Base-by-base conservation (phyloP, 2,888 invertebrate genomes). In the Galerucella nymphaeae region DNA sequence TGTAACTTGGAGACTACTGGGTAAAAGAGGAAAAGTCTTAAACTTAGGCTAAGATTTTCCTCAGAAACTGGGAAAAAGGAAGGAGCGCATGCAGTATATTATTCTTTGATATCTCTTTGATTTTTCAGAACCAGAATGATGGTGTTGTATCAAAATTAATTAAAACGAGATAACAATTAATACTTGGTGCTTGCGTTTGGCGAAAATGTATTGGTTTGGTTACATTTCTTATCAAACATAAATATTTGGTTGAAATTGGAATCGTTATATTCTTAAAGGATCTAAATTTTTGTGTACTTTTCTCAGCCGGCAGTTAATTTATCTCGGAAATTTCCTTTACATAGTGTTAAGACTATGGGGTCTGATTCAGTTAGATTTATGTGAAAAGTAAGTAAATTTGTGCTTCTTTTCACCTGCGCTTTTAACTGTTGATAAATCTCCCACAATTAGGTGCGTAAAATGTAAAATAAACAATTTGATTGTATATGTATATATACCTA, bases 281-380 rank as follows among this genome's bases (percentile, higher is more conserved):
- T 58, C 58, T 58, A 58, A 57, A 70, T 70, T 72, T 72, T 72
- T 66, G 63, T 67, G 63, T 72, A 59, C 57, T 64, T 57, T 66
- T 71, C 23, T 55, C n/a, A 62, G 59, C 61, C 53, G 66, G 59
- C 71, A 71, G 71, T 72, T 69, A 59, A 69, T 69, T 70, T 65
- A 59, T 70, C 59, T 59, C 45, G 58, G 45, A 64, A 57, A 63
- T 71, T 74, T 65, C 45, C 68, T 64, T 73, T 71, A 70, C 65
- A 71, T 66, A 61, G 62, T 70, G 73, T 66, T 71, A 70, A 74
- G 67, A 67, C 74, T 66, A 68, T 71, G 67, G 68, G 74, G 68
- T 67, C 71, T 68, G 68, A 74, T 74, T 74, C 65, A 55, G 71
- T 71, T 74, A 68, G 71, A 74, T 74, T 74, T 71, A 66, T 71